Evolutionary conservation across 1,140 invertebrate genomes (phyloP).

Genomic region (Sycophaga agraensis): DNA sequence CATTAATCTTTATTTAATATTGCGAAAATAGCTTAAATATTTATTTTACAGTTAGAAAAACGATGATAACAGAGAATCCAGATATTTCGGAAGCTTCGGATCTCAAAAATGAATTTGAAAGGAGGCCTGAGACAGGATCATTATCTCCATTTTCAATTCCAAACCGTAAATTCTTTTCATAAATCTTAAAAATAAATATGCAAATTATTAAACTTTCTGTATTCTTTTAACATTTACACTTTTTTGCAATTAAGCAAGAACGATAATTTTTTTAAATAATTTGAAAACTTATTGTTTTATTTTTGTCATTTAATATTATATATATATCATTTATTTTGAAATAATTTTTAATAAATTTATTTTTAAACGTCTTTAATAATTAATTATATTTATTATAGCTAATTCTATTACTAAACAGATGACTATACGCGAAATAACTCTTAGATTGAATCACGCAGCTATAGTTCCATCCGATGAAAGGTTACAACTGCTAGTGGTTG

Average conservation of each 20-base stretch:
- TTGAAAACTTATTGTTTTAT: no score
- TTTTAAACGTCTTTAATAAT: no score
- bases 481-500: slow-evolving; percentile 51
- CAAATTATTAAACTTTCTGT: not conserved
- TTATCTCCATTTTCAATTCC: slow-evolving; percentile 46
- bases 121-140: slow-evolving; percentile 35
- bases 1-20: no score
- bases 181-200: not conserved
- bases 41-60: slow-evolving; percentile 43
- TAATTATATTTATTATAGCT: slow-evolving; percentile 43
- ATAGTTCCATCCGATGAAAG: slow-evolving; percentile 28
- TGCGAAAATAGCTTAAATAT: not conserved
- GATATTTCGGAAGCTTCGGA: slow-evolving; percentile 42
- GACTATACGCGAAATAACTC: slow-evolving; percentile 53
- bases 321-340: no score
- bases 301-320: no score
- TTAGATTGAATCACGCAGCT: slow-evolving; percentile 39
- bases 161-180: slow-evolving; percentile 42
- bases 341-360: no score
- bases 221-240: no score
- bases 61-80: slow-evolving; percentile 56
- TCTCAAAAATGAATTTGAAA: slow-evolving; percentile 40
- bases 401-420: slow-evolving; percentile 52
- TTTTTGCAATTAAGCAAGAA: no score
- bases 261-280: not conserved